Percentiles rank a stretch among this genome's conserved stretches.
Conservation (phyloP, 2,113 vertebrate species). For the Lepus timidus region DNA sequence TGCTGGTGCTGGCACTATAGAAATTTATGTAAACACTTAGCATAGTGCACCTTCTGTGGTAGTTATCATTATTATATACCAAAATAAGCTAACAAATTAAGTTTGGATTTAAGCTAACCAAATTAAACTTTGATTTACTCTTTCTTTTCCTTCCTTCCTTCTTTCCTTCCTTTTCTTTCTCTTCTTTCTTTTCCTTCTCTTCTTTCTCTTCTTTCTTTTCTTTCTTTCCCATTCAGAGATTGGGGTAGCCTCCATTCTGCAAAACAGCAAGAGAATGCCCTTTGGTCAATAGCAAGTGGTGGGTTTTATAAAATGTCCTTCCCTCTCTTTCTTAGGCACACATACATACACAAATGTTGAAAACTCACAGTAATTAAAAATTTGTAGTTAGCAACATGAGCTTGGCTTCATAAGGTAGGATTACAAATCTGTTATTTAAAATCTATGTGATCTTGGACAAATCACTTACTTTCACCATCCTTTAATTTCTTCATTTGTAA, state of each 20-base stretch:
- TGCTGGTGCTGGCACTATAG: neutral
- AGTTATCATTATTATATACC: constrained; percentile 21
- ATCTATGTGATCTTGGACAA: neutral
- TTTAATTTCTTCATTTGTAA: constrained; percentile 23
- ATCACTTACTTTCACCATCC: neutral
- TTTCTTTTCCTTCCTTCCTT: neutral
- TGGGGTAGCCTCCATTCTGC: too few species aligned
- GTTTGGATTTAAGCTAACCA: neutral
- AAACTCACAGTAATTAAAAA: constrained; percentile 9
- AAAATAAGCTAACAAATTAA: constrained; percentile 10
- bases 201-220: too few species aligned
- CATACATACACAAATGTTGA: neutral
- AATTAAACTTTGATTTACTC: neutral
- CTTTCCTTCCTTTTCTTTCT: too few species aligned
- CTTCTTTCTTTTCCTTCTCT: too few species aligned
- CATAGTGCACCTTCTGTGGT: neutral
- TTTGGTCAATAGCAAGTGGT: too few species aligned
- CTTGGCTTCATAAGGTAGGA: neutral
- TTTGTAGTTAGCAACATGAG: neutral
- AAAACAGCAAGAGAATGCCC: too few species aligned
- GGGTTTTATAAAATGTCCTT: neutral
- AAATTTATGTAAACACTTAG: constrained; percentile 39
- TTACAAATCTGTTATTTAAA: constrained; percentile 22
- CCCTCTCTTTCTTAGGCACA: neutral
- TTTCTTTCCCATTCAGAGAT: too few species aligned